Base-by-base conservation (phyloP, 1,140 invertebrate species). In the Wiebesia pumilae region DNA sequence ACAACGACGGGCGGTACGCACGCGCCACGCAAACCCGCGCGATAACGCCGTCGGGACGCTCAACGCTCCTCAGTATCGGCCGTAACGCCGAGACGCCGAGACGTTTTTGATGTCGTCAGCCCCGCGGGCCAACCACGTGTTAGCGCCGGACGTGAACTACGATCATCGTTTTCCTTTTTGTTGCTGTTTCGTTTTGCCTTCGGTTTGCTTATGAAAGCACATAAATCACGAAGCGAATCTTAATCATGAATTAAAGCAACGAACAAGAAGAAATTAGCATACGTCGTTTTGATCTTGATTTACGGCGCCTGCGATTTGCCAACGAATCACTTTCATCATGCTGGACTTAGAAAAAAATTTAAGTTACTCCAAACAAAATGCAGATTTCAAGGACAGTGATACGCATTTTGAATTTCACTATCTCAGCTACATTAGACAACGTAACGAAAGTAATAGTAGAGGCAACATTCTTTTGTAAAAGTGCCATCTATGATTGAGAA, bases 21-120 rank as follows among this genome's bases (percentile, higher is more conserved):
- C 4, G 58, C 69, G 82, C 82, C 21, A 19, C 67, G 27, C 78
- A 33, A 35, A 14, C 88, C 88, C 89, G 27, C 83, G 85, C 90
- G 90, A 91, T 91, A 91, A 91, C 90, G 89, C 84, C 88, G 85
- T 21, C 79, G 51, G 27, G n/a, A 35, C 40, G 40, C 86, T 82
- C 88, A 87, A 84, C 84, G 71, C 81, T 84, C 85, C 81, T 86
- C 90, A 91, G 91, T 91, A 87, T 89, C 89, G 90, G 90, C 88
- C 79, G 88, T 71, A 89, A 90, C 89, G 90, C 89, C 89, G 89
- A 88, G 87, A 85, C 89, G 89, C 90, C 89, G 89, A 84, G 87
- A 90, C 89, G 89, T 85, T 62, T 71, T 33, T 4, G n/a, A 19
- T 21, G 3, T 12, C 51, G 33, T 33, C 35, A 40, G 30, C 0